Percentiles rank a stretch among this genome's conserved stretches.
phyloP scores from a whole-genome alignment of 2,113 vertebrate genomes.

The Motacilla alba region DNA sequence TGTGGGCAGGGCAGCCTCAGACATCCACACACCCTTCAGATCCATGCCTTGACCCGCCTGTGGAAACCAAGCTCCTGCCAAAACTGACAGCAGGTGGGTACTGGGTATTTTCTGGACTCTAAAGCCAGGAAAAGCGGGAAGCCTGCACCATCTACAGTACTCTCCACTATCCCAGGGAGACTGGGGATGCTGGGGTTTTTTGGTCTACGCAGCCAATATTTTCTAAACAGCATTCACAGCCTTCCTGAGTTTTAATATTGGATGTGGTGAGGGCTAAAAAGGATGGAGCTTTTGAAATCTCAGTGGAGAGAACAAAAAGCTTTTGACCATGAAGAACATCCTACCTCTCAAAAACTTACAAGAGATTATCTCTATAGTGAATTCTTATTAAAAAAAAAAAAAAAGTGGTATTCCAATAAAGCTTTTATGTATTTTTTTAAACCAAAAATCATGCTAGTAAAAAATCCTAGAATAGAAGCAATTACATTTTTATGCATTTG shows the following conservation, averaged over 20 bases:
- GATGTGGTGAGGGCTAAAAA: background rate
- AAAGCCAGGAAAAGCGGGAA: background rate
- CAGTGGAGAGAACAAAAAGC: background rate
- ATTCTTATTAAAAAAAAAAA: background rate
- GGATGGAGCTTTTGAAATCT: background rate
- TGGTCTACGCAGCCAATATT: background rate
- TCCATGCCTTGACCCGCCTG: background rate
- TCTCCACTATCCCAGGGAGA: background rate
- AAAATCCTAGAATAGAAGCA: background rate
- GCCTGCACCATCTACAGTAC: background rate
- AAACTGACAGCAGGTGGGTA: background rate
- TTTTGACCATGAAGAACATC: background rate
- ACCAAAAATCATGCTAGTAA: background rate
- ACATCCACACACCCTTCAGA: accelerated
- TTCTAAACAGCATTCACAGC: background rate
- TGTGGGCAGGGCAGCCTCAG: background rate
- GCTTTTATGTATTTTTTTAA: background rate
- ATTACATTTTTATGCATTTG: background rate
- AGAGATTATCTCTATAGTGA: background rate
- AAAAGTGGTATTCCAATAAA: background rate
- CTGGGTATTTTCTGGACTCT: background rate
- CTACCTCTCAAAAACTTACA: background rate
- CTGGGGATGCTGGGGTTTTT: accelerated
- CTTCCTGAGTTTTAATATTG: background rate
- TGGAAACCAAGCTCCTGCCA: background rate